phyloP scores from a whole-genome alignment of 2,113 vertebrate genomes.

The Tursiops truncatus region DNA sequence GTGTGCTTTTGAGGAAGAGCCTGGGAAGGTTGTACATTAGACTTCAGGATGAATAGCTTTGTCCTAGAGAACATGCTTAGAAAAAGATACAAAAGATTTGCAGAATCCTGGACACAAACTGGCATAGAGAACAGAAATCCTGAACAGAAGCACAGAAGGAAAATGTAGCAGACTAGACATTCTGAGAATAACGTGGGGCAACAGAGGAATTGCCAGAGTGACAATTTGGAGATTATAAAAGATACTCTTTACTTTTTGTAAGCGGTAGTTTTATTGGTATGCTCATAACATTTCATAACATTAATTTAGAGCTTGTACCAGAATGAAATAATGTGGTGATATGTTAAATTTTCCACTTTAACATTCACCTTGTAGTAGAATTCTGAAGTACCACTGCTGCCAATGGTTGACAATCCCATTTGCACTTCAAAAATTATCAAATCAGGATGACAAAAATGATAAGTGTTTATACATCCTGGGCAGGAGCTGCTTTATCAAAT shows the following conservation, averaged over 20 bases:
- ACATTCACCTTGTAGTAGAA: constrained; percentile 61
- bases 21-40: constrained; percentile 65
- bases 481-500: constrained; percentile 54
- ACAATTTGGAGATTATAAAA: constrained; percentile 78
- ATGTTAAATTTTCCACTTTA: constrained; percentile 77
- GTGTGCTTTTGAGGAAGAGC: constrained; percentile 63
- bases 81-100: constrained; percentile 81
- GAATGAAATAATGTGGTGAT: constrained; percentile 76
- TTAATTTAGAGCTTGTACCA: constrained; percentile 78
- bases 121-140: constrained; percentile 72
- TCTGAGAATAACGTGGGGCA: constrained; percentile 78
- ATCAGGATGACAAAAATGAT: constrained; percentile 54
- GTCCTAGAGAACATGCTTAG: constrained; percentile 65
- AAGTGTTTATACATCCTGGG: neutral
- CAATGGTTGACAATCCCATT: constrained; percentile 62
- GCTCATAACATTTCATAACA: constrained; percentile 83
- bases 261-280: constrained; percentile 75
- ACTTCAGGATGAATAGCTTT: constrained; percentile 69
- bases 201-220: constrained; percentile 78
- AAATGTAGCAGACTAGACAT: constrained; percentile 52
- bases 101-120: constrained; percentile 73
- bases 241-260: constrained; percentile 80
- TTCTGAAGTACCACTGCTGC: constrained; percentile 55
- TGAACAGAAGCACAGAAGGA: constrained; percentile 50
- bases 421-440: constrained; percentile 66